Conservation (phyloP, 2,888 invertebrate species). For the Rhagonycha fulva region DNA sequence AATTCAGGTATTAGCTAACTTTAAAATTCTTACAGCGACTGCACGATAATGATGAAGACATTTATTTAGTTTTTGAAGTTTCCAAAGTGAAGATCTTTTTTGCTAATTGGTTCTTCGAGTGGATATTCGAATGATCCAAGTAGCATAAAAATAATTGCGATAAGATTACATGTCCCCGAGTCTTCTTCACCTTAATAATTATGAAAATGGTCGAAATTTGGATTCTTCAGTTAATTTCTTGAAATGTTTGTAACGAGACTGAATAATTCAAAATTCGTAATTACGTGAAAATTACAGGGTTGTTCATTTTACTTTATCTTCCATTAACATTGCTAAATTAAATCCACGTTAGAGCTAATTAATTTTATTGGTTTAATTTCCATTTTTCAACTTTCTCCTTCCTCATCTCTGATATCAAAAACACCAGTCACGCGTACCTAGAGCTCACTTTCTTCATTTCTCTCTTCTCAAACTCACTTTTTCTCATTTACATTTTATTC, state of each 20-base stretch:
- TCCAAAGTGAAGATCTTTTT: not conserved
- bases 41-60: not conserved
- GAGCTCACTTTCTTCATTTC: not conserved
- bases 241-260: not conserved
- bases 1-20: no score
- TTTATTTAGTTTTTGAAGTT: not conserved
- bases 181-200: not conserved
- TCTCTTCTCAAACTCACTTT: not conserved
- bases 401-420: not conserved
- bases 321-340: not conserved
- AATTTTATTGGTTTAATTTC: not conserved
- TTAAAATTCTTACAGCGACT: not conserved
- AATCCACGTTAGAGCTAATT: not conserved
- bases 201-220: not conserved
- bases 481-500: not conserved
- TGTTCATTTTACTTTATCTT: not conserved
- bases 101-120: not conserved
- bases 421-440: not conserved
- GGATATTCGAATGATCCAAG: not conserved
- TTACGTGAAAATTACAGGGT: not conserved
- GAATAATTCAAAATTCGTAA: not conserved
- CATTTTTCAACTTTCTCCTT: not conserved
- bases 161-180: not conserved
- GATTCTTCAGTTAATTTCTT: not conserved
- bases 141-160: not conserved